phyloP scores from a whole-genome alignment of 1,140 invertebrate species.

The Ptiloglossa arizonensis region DNA sequence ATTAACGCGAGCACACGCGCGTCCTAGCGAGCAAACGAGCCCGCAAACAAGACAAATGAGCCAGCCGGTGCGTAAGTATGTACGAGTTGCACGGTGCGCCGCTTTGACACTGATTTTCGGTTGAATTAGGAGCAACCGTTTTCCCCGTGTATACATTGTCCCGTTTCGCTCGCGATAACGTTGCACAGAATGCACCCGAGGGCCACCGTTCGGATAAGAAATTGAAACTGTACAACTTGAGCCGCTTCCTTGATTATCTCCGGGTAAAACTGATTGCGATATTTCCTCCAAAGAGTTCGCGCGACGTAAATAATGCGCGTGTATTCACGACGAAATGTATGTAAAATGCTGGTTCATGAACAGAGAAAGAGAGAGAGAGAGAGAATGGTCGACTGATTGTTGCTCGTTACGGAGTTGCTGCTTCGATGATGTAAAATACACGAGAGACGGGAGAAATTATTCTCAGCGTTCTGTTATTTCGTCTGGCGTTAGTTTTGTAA shows the following conservation, averaged over 20 bases:
- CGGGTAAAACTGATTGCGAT: neutral
- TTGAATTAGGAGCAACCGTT: neutral
- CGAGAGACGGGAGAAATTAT: too few relatives aligned
- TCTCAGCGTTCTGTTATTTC: too few relatives aligned
- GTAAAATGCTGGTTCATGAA: neutral
- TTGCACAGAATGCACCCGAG: neutral
- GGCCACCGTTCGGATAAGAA: neutral
- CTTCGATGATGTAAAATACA: too few relatives aligned
- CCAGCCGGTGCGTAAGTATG: slow-evolving; percentile 11
- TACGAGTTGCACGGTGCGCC: neutral
- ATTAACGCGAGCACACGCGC: slow-evolving; percentile 9
- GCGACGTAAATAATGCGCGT: neutral
- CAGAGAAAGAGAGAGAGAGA: neutral
- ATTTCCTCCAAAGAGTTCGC: too few relatives aligned
- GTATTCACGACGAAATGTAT: neutral
- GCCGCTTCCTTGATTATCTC: neutral
- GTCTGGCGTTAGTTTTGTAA: too few relatives aligned
- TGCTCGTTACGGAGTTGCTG: too few relatives aligned
- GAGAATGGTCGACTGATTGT: too few relatives aligned
- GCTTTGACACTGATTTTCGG: slow-evolving; percentile 20
- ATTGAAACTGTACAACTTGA: neutral
- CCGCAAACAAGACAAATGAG: slow-evolving; percentile 20
- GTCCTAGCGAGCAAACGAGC: slow-evolving; percentile 12
- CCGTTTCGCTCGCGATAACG: neutral
- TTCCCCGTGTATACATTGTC: neutral